Base-by-base conservation (phyloP, 2,888 invertebrate species). In the Octonoba sinensis region DNA sequence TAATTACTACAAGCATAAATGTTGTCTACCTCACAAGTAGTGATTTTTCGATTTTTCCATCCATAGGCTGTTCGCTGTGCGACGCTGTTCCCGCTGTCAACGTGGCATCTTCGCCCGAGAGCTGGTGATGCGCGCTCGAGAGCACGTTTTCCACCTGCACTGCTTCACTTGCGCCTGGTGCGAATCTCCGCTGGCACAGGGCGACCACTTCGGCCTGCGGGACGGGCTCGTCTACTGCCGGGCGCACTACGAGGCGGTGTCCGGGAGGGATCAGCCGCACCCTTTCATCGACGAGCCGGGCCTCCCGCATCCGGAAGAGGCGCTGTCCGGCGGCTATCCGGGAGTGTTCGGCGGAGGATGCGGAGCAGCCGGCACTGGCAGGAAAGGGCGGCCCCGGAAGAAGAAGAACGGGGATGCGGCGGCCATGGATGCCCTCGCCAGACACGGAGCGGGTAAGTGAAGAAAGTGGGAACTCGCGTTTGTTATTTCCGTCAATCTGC, bases 161-260 rank as follows among this genome's bases (percentile, higher is more conserved):
- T 98, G 97, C 90, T 98, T 98, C 91, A 94, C 95, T 64, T 97
- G 97, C 89, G 93, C 94, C 59, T 92, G 94, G 69, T 97, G 97
- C 91, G 93, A 93, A 88, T 92, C 93, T 51, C 93, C 94, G 4
- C 91, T 98, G 82, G 94, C 93, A 79, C 96, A 96, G 88, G 98
- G 98, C 57, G 96, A 97, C 87, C 94, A 95, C 86, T 97, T 96
- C 88, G 96, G 96, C 46, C 93, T 96, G 92, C 91, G 94, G 84
- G 94, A 94, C 85, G 93, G 93, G 69, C 91, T 94, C 83, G 92
- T 96, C 36, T 91, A 91, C 88, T 91, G 91, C 87, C 88, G 93
- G 87, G 91, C 92, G 46, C 93, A 93, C 89, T 93, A 92, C 89
- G 93, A 93, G 88, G 22, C 49, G 12, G 22, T n/a, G 15, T 13